phyloP scores from a whole-genome alignment of 2,113 vertebrate species.

The Elachura formosa region DNA sequence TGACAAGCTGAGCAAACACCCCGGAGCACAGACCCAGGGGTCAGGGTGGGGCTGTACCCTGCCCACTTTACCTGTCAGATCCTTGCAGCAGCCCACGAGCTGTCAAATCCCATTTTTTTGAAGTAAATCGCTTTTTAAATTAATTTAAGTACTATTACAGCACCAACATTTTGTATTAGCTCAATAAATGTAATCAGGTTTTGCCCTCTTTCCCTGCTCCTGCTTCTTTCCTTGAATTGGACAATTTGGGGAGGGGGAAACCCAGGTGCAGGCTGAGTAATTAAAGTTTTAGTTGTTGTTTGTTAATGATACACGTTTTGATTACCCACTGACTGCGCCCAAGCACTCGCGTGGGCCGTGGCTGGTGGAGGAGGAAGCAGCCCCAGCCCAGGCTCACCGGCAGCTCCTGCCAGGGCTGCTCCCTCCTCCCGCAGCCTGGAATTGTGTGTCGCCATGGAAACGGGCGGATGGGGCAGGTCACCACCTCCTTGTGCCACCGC shows the following conservation, averaged over 20 bases:
- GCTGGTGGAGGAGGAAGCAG: not conserved
- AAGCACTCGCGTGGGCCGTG: not conserved
- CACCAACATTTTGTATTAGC: slow-evolving; percentile 45
- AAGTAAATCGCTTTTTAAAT: slow-evolving; percentile 73
- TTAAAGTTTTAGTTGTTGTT: slow-evolving; percentile 32
- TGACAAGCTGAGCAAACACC: not conserved
- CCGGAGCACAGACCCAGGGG: not conserved
- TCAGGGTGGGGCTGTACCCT: not conserved
- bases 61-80: not conserved
- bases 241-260: not conserved
- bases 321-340: slow-evolving; percentile 16
- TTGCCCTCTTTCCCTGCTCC: slow-evolving; percentile 9
- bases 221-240: not conserved
- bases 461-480: not conserved
- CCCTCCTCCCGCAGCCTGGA: not conserved
- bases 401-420: not conserved
- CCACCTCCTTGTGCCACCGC: not conserved
- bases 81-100: slow-evolving; percentile 16
- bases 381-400: not conserved
- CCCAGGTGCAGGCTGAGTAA: not conserved
- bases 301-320: slow-evolving; percentile 23
- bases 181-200: slow-evolving; percentile 67
- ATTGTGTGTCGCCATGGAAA: not conserved
- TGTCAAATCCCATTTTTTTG: slow-evolving; percentile 55
- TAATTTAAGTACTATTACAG: slow-evolving; percentile 70